Base-by-base conservation (phyloP, 2,888 invertebrate genomes). In the Ormyrus pomaceus region DNA sequence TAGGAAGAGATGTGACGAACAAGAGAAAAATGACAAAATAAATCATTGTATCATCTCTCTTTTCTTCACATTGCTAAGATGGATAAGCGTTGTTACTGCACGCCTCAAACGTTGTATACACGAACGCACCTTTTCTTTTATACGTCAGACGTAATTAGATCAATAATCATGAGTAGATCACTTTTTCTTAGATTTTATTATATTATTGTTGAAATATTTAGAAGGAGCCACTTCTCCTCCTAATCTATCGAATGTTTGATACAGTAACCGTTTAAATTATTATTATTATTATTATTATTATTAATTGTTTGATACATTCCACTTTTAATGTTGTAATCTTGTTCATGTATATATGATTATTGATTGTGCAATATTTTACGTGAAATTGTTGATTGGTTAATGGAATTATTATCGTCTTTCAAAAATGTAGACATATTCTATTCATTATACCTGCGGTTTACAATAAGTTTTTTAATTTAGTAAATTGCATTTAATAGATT, bases 31-130 rank as follows among this genome's bases (percentile, higher is more conserved):
- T 34, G 34, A 34, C 34, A 34, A 34, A 34, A 58, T 70, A 9
- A 69, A 73, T 58, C 50, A 68, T 53, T 66, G 55, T 19, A 53
- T 80, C 61, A 48, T 69, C 76, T 73, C 64, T 78, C 68, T 83
- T 82, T 78, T 82, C 81, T 83, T 83, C 79, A 73, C 77, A 84
- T 82, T 83, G 82, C 82, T 83, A 83, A 83, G 82, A 80, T 83
- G 70, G 80, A 82, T 83, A 82, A 82, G 81, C 80, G 81, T 84
- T 83, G 70, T 73, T 73, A 82, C 55, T 77, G 77, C 73, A 79
- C 58, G 70, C 79, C 65, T 82, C 72, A 68, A 68, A 61, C 9
- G n/a, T 61, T 68, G 69, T 46, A 64, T 48, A 71, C 19, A 50
- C 50, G 7, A 62, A 79, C 13, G 69, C 73, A 74, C 68, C 34